These are phyloP conservation scores for Morinoia aosen DNA, from an alignment of 2,888 invertebrate species.

Conservation along the genomic window DNA sequence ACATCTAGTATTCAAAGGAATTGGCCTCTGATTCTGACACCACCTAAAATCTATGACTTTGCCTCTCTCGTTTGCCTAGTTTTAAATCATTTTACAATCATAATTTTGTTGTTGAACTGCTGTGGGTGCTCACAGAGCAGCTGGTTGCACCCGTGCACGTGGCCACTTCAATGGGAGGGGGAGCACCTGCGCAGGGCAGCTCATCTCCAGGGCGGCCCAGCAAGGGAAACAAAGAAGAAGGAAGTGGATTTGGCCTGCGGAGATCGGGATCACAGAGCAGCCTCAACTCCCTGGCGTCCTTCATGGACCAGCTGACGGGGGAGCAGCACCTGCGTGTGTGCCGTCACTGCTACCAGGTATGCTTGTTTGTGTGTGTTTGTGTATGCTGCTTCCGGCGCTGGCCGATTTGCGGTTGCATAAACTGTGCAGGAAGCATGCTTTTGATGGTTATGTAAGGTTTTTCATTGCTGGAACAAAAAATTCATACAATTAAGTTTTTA, in stretches of 20 bases:
- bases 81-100: too few relatives aligned
- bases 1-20: too few relatives aligned
- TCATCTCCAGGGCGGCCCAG: slow-evolving; percentile 2
- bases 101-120: too few relatives aligned
- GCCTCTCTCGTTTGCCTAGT: too few relatives aligned
- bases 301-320: slow-evolving; percentile 71
- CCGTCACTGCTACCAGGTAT: slow-evolving; percentile 81
- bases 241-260: slow-evolving; percentile 68
- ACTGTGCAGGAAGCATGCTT: background rate
- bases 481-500: too few relatives aligned
- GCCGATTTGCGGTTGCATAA: background rate
- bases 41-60: too few relatives aligned
- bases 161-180: slow-evolving; percentile 44
- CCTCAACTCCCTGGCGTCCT: slow-evolving; percentile 72
- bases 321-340: slow-evolving; percentile 78
- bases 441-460: too few relatives aligned
- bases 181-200: background rate
- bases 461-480: too few relatives aligned
- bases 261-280: slow-evolving; percentile 75
- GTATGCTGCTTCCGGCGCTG: background rate
- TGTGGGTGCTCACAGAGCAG: slow-evolving; percentile 73
- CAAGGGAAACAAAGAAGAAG: slow-evolving; percentile 61
- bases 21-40: too few relatives aligned
- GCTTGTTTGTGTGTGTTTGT: slow-evolving; percentile 72
- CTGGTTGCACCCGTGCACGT: slow-evolving; percentile 74